phyloP scores from a whole-genome alignment of 2,113 vertebrate genomes.

The Nyctereutes procyonoides region DNA sequence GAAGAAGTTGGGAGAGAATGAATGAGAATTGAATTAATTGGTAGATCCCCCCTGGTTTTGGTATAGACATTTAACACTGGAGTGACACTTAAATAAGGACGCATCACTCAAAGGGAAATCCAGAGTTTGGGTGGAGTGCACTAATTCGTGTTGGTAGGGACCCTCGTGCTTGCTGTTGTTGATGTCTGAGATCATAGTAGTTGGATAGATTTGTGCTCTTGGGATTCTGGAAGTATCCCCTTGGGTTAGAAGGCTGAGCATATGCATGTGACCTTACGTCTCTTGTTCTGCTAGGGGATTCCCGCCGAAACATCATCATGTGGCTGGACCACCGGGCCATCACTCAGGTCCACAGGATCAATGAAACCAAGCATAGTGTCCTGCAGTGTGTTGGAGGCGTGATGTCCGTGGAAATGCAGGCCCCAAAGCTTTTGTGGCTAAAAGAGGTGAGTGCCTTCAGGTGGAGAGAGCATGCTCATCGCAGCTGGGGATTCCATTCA shows the following conservation, averaged over 20 bases:
- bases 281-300: constrained; percentile 83
- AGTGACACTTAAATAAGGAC: background rate
- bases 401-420: constrained; percentile 99
- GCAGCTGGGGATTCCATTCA: fast-evolving
- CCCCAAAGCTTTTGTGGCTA: constrained; percentile 97
- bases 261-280: background rate
- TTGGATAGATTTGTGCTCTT: background rate
- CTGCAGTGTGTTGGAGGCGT: constrained; percentile 92
- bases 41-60: background rate
- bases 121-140: background rate
- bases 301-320: constrained; percentile 93
- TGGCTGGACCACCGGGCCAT: constrained; percentile 98
- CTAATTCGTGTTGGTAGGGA: background rate
- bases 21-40: background rate
- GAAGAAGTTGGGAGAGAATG: background rate
- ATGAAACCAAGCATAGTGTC: constrained; percentile 88
- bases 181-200: background rate
- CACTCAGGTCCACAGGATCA: constrained; percentile 93
- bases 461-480: background rate
- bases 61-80: background rate
- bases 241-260: background rate
- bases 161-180: background rate
- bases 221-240: background rate
- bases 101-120: background rate
- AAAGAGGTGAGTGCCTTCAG: constrained; percentile 91